Conservation (phyloP, 2,113 vertebrate species). For the Hirundichthys speculiger region DNA sequence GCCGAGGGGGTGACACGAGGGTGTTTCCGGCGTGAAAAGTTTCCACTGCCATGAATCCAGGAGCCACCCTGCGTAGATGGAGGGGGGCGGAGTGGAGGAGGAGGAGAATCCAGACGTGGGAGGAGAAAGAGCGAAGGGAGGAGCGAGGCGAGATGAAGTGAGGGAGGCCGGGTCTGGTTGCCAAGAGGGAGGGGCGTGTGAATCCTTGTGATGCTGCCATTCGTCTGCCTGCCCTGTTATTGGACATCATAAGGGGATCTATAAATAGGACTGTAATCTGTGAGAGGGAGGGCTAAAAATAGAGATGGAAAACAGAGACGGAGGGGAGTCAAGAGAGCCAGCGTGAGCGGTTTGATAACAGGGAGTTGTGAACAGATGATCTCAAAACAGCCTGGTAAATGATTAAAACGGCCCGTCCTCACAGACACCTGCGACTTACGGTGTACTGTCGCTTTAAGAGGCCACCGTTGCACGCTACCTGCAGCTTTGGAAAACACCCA, state of each 20-base stretch:
- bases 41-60: constrained; percentile 61
- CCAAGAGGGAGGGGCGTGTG: constrained; percentile 67
- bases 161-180: constrained; percentile 24
- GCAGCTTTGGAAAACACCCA: neutral
- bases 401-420: neutral
- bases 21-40: constrained; percentile 64
- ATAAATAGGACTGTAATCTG: constrained; percentile 76
- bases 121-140: constrained; percentile 39
- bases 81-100: constrained; percentile 15
- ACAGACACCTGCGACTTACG: neutral
- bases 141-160: constrained; percentile 8
- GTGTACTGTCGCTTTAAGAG: neutral
- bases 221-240: constrained; percentile 57
- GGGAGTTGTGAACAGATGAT: constrained; percentile 1
- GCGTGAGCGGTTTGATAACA: constrained; percentile 16
- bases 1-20: constrained; percentile 30
- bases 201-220: constrained; percentile 61
- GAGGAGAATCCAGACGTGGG: constrained; percentile 32
- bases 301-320: constrained; percentile 51
- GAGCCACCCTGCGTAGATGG: constrained; percentile 32
- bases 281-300: constrained; percentile 71
- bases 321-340: constrained; percentile 18
- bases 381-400: too few relatives aligned
- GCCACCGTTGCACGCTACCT: neutral
- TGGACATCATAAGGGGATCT: constrained; percentile 62